Percentiles rank a stretch among this genome's conserved stretches.
Conservation (phyloP, 1,140 invertebrate species). For the Yoshiicerus persimilis region DNA sequence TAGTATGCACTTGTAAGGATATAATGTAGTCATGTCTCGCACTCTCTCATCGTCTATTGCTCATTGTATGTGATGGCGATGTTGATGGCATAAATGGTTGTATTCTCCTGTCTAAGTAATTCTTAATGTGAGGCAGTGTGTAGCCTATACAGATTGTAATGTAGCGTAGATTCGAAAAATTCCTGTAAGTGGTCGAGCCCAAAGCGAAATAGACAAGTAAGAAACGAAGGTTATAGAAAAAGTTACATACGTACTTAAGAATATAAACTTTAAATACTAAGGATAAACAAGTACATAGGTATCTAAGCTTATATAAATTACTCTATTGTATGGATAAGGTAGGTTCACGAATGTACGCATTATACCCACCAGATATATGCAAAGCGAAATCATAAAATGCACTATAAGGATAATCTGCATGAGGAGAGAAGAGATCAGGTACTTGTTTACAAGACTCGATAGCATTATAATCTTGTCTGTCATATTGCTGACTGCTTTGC, state of each 20-base stretch:
- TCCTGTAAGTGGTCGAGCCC: background rate
- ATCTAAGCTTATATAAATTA: background rate
- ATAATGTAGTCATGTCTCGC: background rate
- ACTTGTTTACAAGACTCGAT: background rate
- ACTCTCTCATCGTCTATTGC: background rate
- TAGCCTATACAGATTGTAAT: background rate
- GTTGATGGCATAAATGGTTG: slow-evolving; percentile 14
- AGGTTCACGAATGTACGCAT: no score
- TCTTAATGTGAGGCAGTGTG: background rate
- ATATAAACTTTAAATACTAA: background rate
- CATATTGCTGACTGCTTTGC: background rate
- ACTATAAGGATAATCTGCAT: background rate
- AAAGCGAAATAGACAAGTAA: background rate
- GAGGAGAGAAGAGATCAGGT: background rate
- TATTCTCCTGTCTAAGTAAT: background rate
- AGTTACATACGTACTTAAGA: background rate
- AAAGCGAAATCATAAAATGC: background rate
- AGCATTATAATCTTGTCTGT: background rate
- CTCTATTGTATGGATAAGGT: background rate
- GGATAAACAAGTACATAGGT: background rate
- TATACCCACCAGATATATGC: background rate
- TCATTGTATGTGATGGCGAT: slow-evolving; percentile 4
- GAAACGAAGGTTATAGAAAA: slow-evolving; percentile 13
- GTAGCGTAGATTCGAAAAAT: background rate
- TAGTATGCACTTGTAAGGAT: background rate